Conservation (phyloP, 2,797 vertebrate genomes). For the Bradypodion ventrale region DNA sequence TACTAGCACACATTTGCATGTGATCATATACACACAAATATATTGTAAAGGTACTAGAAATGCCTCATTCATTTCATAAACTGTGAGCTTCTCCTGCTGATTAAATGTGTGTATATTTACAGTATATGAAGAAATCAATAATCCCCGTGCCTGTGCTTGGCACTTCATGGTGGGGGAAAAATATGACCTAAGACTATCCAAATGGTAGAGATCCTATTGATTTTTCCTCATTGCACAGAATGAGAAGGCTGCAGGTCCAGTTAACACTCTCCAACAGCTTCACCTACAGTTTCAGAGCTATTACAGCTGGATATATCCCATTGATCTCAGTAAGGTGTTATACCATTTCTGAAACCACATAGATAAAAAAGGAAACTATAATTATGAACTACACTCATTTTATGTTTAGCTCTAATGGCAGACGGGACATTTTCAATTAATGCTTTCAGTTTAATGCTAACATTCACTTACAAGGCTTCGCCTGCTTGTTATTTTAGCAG, state of each 20-base stretch:
- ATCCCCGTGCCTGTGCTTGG: conserved; percentile 70
- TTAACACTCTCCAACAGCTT: conserved; percentile 68
- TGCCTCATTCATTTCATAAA: conserved; percentile 54
- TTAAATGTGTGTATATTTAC: conserved; percentile 72
- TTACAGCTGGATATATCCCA: conserved; percentile 60
- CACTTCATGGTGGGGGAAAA: conserved; percentile 73
- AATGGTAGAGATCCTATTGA: conserved; percentile 74
- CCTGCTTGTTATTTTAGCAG: neutral
- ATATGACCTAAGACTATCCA: conserved; percentile 73
- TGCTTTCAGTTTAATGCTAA: conserved; percentile 46
- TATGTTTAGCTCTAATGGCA: conserved; percentile 39
- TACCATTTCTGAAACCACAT: conserved; percentile 64
- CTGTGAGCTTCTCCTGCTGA: conserved; percentile 62
- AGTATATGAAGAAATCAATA: conserved; percentile 74
- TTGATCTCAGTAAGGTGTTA: conserved; percentile 67
- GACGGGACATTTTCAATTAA: conserved; percentile 47
- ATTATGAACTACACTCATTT: conserved; percentile 58
- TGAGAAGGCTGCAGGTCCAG: conserved; percentile 63
- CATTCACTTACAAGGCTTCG: conserved; percentile 32
- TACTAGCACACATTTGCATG: conserved; percentile 22
- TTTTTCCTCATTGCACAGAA: conserved; percentile 68
- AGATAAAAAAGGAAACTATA: conserved; percentile 47
- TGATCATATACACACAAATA: conserved; percentile 21
- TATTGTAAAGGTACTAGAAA: conserved; percentile 40
- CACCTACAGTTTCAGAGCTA: conserved; percentile 64